Base-by-base conservation (phyloP, 2,113 vertebrate genomes). In the Todiramphus saurophagus region DNA sequence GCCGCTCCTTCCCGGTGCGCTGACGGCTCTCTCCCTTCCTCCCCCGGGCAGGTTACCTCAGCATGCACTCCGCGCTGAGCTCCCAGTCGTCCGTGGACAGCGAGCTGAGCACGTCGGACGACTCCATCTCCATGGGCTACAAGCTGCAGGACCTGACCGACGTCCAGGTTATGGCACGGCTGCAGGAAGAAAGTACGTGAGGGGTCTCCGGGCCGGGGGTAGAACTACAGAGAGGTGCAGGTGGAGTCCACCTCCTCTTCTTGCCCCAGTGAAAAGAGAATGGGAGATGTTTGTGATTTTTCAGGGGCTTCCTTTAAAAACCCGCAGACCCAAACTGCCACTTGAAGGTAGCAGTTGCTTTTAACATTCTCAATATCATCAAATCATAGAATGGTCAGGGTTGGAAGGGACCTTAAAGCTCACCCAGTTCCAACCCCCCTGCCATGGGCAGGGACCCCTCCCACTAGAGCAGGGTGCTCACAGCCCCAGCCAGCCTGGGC, bases 91-190 rank as follows among this genome's bases (percentile, higher is more conserved):
- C 99, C 7, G 98, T 99, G 88, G 99, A 99, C 97, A 99, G 99
- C 7, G 98, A 99, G 96, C 98, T 99, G 77, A 99, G 99, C 91
- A 99, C 98, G 10, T 99, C 99, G 0, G 99, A 99, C 13, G 99
- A 99, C 97, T 99, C 99, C 90, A 99, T 99, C 97, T 99, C 99
- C 10, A 99, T 99, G 99, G 99, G 99, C 6, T 99, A 99, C 53
- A 99, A 99, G 84, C 98, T 99, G 84, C 99, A 99, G 97, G 99
- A 99, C 95, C 96, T 99, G 97, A 99, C 99, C 0, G 99, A 99
- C 10, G 99, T 99, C 70, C 99, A 99, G 97, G 99, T 99, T 81
- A 99, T 99, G 99, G 99, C 99, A 72, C 98, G 99, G 24, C 97
- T 99, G 9, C 99, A 99, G 94, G 99, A 99, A 66, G 99, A 99